A percentile compares a stretch with the other conserved stretches of the same genome.
Conservation (phyloP, 2,888 invertebrate genomes). For the Baccha elongata region DNA sequence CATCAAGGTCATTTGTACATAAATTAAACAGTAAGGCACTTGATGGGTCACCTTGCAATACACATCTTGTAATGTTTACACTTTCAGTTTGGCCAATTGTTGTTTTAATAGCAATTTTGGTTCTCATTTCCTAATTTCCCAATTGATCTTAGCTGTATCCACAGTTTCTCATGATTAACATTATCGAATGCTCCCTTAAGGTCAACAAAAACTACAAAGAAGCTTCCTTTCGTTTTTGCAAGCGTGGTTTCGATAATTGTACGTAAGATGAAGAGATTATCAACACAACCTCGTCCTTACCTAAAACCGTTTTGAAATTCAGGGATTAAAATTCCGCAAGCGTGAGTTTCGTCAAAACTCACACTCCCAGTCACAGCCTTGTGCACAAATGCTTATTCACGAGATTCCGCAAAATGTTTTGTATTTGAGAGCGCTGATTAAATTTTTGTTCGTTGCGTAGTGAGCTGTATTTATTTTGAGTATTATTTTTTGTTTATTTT, state of each 20-base stretch:
- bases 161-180: neutral
- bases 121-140: neutral
- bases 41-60: neutral
- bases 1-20: too few species aligned
- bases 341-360: too few species aligned
- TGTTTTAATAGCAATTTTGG: neutral
- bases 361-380: too few species aligned
- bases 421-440: too few species aligned
- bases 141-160: neutral
- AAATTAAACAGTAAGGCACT: neutral
- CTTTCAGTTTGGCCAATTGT: neutral
- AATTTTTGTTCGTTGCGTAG: too few species aligned
- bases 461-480: too few species aligned
- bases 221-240: neutral
- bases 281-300: neutral
- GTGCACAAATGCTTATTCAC: too few species aligned
- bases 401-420: too few species aligned
- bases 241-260: neutral
- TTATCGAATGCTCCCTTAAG: neutral
- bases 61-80: neutral
- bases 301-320: neutral
- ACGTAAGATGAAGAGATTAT: neutral
- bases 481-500: too few species aligned
- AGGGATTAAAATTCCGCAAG: too few species aligned
- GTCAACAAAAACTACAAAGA: constrained; percentile 2